Conservation (phyloP, 2,113 vertebrate genomes). For the Rallus limicola region DNA sequence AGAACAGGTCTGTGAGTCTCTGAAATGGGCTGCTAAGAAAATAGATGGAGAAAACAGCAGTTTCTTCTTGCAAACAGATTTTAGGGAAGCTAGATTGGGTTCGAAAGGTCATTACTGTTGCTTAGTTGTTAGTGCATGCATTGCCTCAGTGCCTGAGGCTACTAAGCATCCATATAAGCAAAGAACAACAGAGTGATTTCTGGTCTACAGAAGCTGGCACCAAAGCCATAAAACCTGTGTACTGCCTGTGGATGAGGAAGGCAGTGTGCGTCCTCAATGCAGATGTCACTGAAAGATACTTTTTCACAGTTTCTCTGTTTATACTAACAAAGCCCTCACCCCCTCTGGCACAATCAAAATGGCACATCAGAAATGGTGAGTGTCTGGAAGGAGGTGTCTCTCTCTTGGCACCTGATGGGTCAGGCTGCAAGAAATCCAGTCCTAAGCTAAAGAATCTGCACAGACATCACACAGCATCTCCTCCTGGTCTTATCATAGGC, state of each 20-base stretch:
- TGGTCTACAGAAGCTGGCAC: not conserved
- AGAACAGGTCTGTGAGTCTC: not conserved
- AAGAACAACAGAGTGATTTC: not conserved
- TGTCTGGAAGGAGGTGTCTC: not conserved
- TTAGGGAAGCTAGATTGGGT: not conserved
- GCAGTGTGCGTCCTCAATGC: accelerated
- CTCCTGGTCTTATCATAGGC: not conserved
- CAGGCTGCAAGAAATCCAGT: not conserved
- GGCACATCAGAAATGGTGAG: not conserved
- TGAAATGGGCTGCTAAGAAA: not conserved
- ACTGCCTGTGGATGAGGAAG: not conserved
- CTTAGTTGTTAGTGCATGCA: not conserved
- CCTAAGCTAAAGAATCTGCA: not conserved
- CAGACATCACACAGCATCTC: not conserved
- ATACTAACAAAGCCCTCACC: not conserved
- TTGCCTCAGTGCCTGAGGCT: not conserved
- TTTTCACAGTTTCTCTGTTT: not conserved
- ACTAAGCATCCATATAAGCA: not conserved
- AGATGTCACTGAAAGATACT: not conserved
- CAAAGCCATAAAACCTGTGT: not conserved
- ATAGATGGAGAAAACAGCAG: not conserved
- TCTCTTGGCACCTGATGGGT: not conserved
- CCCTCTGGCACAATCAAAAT: not conserved
- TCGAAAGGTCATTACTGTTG: not conserved
- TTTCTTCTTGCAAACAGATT: not conserved